Conservation (phyloP, 2,113 vertebrate genomes). For the Urocitellus parryii region DNA sequence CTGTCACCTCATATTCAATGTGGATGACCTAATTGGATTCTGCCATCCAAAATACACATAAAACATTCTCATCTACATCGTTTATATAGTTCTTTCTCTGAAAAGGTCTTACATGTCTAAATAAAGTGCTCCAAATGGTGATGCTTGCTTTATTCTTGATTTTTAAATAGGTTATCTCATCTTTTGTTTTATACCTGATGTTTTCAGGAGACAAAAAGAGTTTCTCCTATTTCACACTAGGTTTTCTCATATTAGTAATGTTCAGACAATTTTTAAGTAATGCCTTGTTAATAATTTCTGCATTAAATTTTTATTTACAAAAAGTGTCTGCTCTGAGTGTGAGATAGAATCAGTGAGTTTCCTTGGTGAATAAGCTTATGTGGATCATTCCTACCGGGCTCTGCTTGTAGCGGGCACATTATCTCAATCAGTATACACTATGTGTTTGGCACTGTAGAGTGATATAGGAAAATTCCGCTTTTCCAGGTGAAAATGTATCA, state of each 20-base stretch:
- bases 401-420: background rate
- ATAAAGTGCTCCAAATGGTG: background rate
- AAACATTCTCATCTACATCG: background rate
- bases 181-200: slow-evolving; percentile 19
- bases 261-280: slow-evolving; percentile 3
- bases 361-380: slow-evolving; percentile 75
- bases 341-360: slow-evolving; percentile 71
- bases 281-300: slow-evolving; percentile 11
- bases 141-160: background rate
- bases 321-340: background rate
- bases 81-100: slow-evolving; percentile 17
- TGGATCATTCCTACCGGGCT: slow-evolving; percentile 30
- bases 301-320: slow-evolving; percentile 68
- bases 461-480: slow-evolving; percentile 31
- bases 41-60: background rate
- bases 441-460: slow-evolving; percentile 8
- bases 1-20: background rate
- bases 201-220: background rate
- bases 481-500: background rate
- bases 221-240: background rate
- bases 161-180: background rate
- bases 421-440: slow-evolving; percentile 40
- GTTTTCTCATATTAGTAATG: background rate
- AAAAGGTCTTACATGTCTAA: background rate
- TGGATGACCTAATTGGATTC: slow-evolving; percentile 36